Base-by-base conservation (phyloP, 35 echinoderm and acorn worm genomes). In the Ophioderma brevispina region DNA sequence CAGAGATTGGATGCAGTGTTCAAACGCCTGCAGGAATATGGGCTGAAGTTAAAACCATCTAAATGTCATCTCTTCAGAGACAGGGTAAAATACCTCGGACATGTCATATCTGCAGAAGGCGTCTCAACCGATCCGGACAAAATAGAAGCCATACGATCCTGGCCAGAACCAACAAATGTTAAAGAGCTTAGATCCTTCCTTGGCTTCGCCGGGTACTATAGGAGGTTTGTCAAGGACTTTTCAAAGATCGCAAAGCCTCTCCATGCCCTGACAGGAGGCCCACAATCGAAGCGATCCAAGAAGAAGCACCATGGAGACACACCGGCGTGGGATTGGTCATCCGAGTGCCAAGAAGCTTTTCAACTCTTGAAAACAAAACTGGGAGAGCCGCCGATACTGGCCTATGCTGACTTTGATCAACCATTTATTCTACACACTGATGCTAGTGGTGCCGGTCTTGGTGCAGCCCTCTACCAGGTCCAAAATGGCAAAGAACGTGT, bases 381-480 rank as follows among this genome's bases (percentile, higher is more conserved):
- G 8, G 90, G 78, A 18, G 80, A 88, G 0, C 70, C 92, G 31
- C 92, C 92, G 3, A 85, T 85, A 36, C 75, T 80, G n/a, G 76
- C 40, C 32, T 94, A 78, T 81, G 80, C 87, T 35, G 55, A 90
- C 32, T 90, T 85, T 84, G 38, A 50, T 39, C 35, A 55, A 33
- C 64, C 87, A 1, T 94, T 90, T 55, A 36, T 85, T 2, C 82
- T 94, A 0, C 92, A 94, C 25, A 94, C 92, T 39, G 87, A 90
- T 85, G 92, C 81, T 3, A 94, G 87, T 64, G 36, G 33, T 3
- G 78, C 77, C 33, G 92, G 87, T 6, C 77, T 94, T 19, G 92
- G 87, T 4, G 92, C 82, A 0, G 77, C 87, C 18, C 40, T 94
- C 34, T 90, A 90, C 50, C 87, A 94, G 35, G 78, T 76, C 6